Conservation (phyloP, 2,797 vertebrate genomes). For the Acanthiza pusilla region DNA sequence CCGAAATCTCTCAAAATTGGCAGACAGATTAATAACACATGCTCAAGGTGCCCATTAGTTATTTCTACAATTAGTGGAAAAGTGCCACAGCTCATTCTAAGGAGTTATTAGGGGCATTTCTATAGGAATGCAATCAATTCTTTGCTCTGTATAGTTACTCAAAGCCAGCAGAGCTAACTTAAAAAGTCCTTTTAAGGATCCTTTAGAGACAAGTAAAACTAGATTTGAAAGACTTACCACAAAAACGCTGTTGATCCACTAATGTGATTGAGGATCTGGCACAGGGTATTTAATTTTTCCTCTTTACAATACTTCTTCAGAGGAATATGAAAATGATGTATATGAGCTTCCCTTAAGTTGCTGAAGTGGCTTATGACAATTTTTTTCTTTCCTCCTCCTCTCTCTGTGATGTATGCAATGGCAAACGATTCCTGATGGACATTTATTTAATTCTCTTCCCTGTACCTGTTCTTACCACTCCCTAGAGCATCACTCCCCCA, state of each 20-base stretch:
- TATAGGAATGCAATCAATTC: conserved; percentile 30
- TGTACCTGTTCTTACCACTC: background rate
- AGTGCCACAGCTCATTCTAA: conserved; percentile 21
- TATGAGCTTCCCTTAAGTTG: background rate
- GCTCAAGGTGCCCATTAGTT: conserved; percentile 38
- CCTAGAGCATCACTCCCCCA: background rate
- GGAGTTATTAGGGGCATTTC: conserved; percentile 46
- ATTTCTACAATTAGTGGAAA: conserved; percentile 55
- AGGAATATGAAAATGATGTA: background rate
- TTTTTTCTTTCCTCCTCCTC: background rate
- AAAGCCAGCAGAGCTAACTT: background rate
- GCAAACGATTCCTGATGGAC: background rate
- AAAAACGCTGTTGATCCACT: background rate
- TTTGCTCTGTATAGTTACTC: background rate
- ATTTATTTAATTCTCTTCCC: background rate
- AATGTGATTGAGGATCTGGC: background rate
- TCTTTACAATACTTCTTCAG: background rate
- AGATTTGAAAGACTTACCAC: background rate
- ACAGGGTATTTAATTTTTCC: background rate
- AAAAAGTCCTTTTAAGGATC: background rate
- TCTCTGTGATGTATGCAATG: background rate
- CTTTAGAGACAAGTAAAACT: background rate
- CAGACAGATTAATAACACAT: conserved; percentile 44
- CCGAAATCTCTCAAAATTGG: conserved; percentile 6
- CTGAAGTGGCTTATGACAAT: background rate